Conservation (phyloP, 23 tunicate species). For the Halocynthia roretzi region DNA sequence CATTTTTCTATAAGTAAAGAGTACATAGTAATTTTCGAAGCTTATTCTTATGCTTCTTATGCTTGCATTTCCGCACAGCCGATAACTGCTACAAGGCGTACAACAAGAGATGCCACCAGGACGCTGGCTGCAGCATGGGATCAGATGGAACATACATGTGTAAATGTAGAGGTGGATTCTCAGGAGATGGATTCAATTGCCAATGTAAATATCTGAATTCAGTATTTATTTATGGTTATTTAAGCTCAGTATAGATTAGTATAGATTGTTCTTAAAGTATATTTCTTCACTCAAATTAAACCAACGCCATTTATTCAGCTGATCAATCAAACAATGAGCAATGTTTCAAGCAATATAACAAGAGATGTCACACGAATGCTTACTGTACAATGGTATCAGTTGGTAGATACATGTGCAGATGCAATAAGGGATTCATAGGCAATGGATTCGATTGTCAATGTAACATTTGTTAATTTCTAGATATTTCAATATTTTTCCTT, state of each 20-base stretch:
- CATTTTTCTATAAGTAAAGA: too few species aligned
- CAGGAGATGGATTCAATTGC: constrained; percentile 10
- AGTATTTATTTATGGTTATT: too few species aligned
- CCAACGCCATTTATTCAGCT: too few species aligned
- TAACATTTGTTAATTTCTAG: not conserved
- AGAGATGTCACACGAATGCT: not conserved
- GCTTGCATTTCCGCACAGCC: too few species aligned
- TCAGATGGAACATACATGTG: constrained; percentile 2
- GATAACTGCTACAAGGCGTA: too few species aligned
- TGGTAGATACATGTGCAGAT: constrained; percentile 12
- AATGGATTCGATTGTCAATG: constrained; percentile 2
- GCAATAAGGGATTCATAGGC: constrained; percentile 1
- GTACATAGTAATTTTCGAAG: too few species aligned
- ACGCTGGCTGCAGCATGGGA: not conserved
- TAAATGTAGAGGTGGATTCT: constrained; percentile 11
- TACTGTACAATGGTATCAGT: not conserved
- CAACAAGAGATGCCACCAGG: not conserved
- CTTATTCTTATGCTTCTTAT: too few species aligned
- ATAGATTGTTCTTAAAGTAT: too few species aligned
- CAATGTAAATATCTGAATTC: not conserved
- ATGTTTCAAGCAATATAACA: too few species aligned
- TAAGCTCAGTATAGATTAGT: too few species aligned
- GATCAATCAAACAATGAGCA: too few species aligned
- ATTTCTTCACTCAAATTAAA: too few species aligned
- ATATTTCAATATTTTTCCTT: not conserved